Conservation (phyloP, 2,113 vertebrate species). For the Oryzias melastigma region DNA sequence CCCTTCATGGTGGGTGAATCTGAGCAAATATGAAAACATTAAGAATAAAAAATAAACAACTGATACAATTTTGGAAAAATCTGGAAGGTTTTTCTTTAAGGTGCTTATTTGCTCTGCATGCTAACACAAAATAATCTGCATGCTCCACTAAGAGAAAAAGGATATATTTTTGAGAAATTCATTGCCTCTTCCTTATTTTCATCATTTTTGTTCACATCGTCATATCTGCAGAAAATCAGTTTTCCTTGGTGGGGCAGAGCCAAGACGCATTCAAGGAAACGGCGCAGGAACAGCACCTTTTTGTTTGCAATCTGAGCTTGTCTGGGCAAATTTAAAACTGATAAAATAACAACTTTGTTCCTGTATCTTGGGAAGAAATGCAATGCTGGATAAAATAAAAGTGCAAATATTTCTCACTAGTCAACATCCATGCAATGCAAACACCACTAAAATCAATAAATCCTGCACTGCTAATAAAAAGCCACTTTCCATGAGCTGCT, state of each 20-base stretch:
- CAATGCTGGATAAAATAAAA: conserved; percentile 25
- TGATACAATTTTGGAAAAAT: no score
- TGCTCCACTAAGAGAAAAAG: no score
- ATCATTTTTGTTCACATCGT: no score
- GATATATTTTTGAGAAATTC: no score
- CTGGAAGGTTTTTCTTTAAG: no score
- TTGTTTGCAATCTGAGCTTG: conserved; percentile 33
- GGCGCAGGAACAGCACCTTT: conserved; percentile 19
- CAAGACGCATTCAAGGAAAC: conserved; percentile 27
- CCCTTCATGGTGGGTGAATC: no score
- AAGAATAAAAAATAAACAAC: no score
- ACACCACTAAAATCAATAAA: conserved; percentile 50
- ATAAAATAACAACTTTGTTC: conserved; percentile 41
- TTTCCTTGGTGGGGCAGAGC: conserved; percentile 11
- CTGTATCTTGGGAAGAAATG: conserved; percentile 21
- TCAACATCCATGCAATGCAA: conserved; percentile 28
- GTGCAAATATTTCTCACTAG: conserved; percentile 7
- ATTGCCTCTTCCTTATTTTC: no score
- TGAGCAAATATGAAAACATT: no score
- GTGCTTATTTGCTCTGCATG: no score
- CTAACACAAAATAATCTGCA: no score
- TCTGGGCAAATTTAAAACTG: conserved; percentile 39
- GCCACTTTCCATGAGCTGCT: conserved; percentile 25
- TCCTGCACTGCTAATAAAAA: conserved; percentile 33
- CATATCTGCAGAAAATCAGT: no score